Base-by-base conservation (phyloP, 2,888 invertebrate genomes). In the Melinaea marsaeus region DNA sequence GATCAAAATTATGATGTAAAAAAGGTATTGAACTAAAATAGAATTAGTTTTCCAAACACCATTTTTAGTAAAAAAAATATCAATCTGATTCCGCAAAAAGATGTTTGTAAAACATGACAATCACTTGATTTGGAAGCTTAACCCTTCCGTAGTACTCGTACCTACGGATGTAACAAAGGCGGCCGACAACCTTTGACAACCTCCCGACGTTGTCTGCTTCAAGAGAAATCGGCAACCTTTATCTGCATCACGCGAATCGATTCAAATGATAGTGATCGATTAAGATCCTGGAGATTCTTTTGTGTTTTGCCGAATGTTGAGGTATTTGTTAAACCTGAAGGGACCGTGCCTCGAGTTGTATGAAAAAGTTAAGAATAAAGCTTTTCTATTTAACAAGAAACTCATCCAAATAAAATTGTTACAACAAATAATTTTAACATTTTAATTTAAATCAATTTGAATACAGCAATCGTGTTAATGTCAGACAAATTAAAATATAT, bases 91-190 rank as follows among this genome's bases (percentile, higher is more conserved):
- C 34, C 35, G 13, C 32, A 55, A 55, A 55, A 57, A 66, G 61
- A 61, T 64, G 64, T 66, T 66, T 64, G 66, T 48, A 57, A 64
- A 60, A 64, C 66, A 62, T 64, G 62, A 55, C 61, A 60, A 60
- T 58, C 32, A 34, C 46, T 54, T 55, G 58, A 42, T 60, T 34
- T 45, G 59, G 61, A 48, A 60, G 47, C 66, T 66, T 66, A 66
- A 59, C 66, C 64, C 59, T 59, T 59, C 13, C 42, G 13, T 4
- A 13, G 54, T 34, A 34, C 42, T 34, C 59, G 57, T 51, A 51
- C 22, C 13, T 51, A 32, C n/a, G 22, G 22, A 22, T 4, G 5
- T 13, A 32, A 51, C 51, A 51, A 51, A 51, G 51, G 47, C 42
- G 32, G 59, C 57, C 66, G 63, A 59, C 66, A 58, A 58, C 34